Conservation (phyloP, 2,797 vertebrate genomes). For the Brotula barbata region DNA sequence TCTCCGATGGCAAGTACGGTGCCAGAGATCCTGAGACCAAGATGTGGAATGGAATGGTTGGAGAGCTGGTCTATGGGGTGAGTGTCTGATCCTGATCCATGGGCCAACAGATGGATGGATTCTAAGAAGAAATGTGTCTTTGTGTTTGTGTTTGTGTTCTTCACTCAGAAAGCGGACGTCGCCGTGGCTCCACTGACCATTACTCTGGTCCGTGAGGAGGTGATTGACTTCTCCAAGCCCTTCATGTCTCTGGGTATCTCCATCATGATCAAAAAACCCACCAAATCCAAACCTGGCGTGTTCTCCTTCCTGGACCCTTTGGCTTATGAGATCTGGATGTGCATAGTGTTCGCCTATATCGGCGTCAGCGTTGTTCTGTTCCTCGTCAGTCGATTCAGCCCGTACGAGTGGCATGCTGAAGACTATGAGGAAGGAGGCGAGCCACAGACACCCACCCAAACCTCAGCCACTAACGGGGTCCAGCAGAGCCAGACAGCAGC, state of each 20-base stretch:
- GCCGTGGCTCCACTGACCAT: constrained; percentile 97
- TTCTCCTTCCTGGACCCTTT: constrained; percentile 98
- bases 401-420: constrained; percentile 97
- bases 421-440: constrained; percentile 92
- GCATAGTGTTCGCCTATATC: constrained; percentile 99
- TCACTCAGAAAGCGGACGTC: constrained; percentile 91
- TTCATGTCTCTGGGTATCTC: constrained; percentile 99
- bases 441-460: constrained; percentile 77
- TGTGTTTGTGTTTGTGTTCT: constrained; percentile 15
- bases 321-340: constrained; percentile 99
- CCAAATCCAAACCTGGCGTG: constrained; percentile 97
- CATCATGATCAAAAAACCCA: constrained; percentile 99
- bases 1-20: constrained; percentile 95
- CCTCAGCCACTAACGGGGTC: constrained; percentile 68
- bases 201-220: constrained; percentile 94
- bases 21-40: constrained; percentile 92
- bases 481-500: constrained; percentile 69
- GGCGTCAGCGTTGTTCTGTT: constrained; percentile 98
- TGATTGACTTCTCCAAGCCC: constrained; percentile 98
- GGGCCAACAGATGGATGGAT: not conserved
- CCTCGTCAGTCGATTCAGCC: constrained; percentile 98
- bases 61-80: constrained; percentile 97
- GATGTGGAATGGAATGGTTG: constrained; percentile 99
- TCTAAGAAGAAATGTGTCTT: not conserved
- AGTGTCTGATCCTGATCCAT: constrained; percentile 62